These are phyloP conservation scores for Sapajus apella DNA, from an alignment of 2,113 vertebrate genomes.

Conservation along the genomic window DNA sequence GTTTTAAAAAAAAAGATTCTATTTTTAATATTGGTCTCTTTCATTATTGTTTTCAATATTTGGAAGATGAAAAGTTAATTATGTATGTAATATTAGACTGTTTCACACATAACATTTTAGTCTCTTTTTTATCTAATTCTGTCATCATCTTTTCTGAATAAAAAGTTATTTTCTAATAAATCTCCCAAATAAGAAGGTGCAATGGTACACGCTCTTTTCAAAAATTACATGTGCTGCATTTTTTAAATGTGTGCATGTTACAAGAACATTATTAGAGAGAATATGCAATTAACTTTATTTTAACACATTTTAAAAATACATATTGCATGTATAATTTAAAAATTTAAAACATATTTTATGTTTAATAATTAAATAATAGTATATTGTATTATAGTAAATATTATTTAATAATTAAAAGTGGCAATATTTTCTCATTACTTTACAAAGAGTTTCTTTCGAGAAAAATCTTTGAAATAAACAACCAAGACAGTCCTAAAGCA, in stretches of 20 bases:
- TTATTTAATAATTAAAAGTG: constrained; percentile 58
- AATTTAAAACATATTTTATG: background rate
- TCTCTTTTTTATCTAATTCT: constrained; percentile 14
- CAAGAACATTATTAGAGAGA: constrained; percentile 46
- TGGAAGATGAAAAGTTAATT: constrained; percentile 46
- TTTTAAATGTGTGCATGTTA: background rate
- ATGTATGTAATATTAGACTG: background rate
- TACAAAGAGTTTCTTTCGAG: constrained; percentile 43
- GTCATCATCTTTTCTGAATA: constrained; percentile 59
- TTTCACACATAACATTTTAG: background rate
- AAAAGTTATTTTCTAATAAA: constrained; percentile 58
- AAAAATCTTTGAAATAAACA: constrained; percentile 56
- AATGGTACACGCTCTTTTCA: constrained; percentile 19
- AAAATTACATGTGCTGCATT: constrained; percentile 27
- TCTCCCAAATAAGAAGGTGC: constrained; percentile 41
- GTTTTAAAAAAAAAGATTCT: constrained; percentile 48
- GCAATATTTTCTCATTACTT: constrained; percentile 55
- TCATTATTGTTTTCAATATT: constrained; percentile 55
- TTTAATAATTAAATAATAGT: background rate
- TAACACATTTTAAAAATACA: constrained; percentile 48
- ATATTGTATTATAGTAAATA: background rate
- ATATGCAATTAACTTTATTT: constrained; percentile 49
- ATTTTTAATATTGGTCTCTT: constrained; percentile 64
- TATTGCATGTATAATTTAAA: background rate
- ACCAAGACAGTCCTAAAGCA: constrained; percentile 42